Evolutionary conservation across 1,140 invertebrate genomes (phyloP).

Genomic region (Cydia fagiglandana): DNA sequence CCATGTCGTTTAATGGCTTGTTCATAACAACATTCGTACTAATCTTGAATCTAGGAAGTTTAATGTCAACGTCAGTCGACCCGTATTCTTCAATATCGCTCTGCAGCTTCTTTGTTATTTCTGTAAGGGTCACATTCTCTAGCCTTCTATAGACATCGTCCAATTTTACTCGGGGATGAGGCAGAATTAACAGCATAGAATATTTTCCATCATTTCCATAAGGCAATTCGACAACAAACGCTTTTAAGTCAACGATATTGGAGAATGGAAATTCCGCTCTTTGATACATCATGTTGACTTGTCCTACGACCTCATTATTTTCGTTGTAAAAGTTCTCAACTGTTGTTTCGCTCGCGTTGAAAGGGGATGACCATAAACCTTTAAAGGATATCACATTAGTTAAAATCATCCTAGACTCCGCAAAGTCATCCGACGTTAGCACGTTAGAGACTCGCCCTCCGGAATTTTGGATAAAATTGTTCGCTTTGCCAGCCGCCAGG

Average conservation of each 20-base stretch:
- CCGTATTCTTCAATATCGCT: conserved; percentile 64
- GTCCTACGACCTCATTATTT: conserved; percentile 68
- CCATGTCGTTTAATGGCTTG: conserved; percentile 81
- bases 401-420: conserved; percentile 84
- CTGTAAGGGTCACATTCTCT: conserved; percentile 45
- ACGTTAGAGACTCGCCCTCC: conserved; percentile 67
- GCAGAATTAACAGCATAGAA: conserved; percentile 62
- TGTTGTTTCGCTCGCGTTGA: conserved; percentile 82
- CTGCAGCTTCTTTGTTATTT: conserved; percentile 71
- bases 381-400: conserved; percentile 91
- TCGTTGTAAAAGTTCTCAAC: conserved; percentile 80
- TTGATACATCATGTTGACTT: conserved; percentile 82
- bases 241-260: conserved; percentile 77
- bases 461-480: conserved; percentile 57
- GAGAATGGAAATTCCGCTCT: conserved; percentile 75
- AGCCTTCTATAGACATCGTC: conserved; percentile 57
- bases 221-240: conserved; percentile 69
- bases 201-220: conserved; percentile 79
- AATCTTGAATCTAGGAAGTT: conserved; percentile 85
- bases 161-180: conserved; percentile 52
- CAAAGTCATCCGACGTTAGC: conserved; percentile 69
- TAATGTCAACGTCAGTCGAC: conserved; percentile 81
- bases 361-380: conserved; percentile 86
- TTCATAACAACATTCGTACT: conserved; percentile 83
- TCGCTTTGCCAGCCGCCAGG: conserved; percentile 51